These are phyloP conservation scores for Notiomystis cincta DNA, from an alignment of 2,113 vertebrate species.

Conservation along the genomic window DNA sequence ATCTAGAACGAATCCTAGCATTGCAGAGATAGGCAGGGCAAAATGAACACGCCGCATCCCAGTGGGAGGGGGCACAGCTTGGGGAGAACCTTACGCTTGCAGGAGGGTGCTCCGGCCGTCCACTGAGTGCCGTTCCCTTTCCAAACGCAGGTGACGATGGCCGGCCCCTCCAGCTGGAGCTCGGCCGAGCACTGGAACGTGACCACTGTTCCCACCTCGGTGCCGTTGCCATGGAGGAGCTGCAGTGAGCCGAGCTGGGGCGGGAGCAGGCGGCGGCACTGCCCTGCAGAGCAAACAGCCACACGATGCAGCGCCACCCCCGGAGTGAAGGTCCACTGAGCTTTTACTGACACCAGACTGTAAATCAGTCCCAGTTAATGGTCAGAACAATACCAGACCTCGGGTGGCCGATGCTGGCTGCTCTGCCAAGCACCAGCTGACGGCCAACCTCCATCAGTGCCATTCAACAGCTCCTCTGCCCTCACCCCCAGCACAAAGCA, in stretches of 20 bases:
- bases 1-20: rapidly evolving
- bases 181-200: constrained; percentile 78
- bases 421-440: background rate
- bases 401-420: rapidly evolving
- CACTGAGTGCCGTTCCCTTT: constrained; percentile 75
- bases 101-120: constrained; percentile 77
- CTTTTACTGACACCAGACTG: background rate
- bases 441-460: background rate
- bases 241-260: constrained; percentile 75
- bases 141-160: constrained; percentile 76
- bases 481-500: rapidly evolving
- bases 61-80: background rate
- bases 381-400: background rate
- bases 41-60: rapidly evolving
- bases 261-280: constrained; percentile 71
- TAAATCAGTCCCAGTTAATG: background rate
- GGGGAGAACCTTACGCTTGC: constrained; percentile 78
- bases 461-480: background rate
- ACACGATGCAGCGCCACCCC: background rate
- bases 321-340: rapidly evolving
- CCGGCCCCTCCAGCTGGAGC: constrained; percentile 77
- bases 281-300: constrained; percentile 53
- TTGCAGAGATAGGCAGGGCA: background rate
- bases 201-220: constrained; percentile 79
- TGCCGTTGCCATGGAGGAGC: constrained; percentile 81